A percentile compares a stretch with the other conserved stretches of the same genome.
phyloP scores from a whole-genome alignment of 2,797 vertebrate genomes.

The Pelochelys cantorii region DNA sequence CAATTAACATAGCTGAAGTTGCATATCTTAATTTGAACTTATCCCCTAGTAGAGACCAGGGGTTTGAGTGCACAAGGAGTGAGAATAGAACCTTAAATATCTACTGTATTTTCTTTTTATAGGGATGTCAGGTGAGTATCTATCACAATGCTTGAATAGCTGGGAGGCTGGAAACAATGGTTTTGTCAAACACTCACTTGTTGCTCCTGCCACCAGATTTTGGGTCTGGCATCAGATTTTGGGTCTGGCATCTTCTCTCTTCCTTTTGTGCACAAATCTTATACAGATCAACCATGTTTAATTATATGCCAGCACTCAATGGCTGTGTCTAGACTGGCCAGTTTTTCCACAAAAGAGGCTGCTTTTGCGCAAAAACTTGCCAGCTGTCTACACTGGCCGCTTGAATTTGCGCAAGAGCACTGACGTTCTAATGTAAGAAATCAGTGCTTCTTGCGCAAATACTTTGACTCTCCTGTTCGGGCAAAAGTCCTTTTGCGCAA shows the following conservation, averaged over 20 bases:
- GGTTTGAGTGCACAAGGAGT: background rate
- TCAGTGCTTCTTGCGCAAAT: too few relatives aligned
- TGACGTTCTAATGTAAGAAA: too few relatives aligned
- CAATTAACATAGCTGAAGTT: too few relatives aligned
- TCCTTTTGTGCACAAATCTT: background rate
- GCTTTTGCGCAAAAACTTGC: too few relatives aligned
- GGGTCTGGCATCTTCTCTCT: background rate
- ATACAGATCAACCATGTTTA: background rate
- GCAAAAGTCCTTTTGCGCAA: too few relatives aligned
- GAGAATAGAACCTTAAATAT: rapidly evolving
- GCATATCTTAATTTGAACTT: too few relatives aligned
- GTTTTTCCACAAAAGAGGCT: too few relatives aligned
- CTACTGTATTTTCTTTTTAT: background rate
- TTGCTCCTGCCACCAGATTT: background rate
- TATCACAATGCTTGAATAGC: background rate
- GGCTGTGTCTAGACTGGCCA: too few relatives aligned
- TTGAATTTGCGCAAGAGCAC: too few relatives aligned
- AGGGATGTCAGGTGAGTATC: background rate
- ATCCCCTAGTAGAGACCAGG: too few relatives aligned
- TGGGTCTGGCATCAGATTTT: background rate
- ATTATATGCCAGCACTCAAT: background rate
- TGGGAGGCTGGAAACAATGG: background rate
- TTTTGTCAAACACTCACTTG: background rate
- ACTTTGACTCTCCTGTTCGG: too few relatives aligned
- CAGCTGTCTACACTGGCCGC: too few relatives aligned